Conservation (phyloP, 92 coral and sea anemone species). For the Palythoa grandis region DNA sequence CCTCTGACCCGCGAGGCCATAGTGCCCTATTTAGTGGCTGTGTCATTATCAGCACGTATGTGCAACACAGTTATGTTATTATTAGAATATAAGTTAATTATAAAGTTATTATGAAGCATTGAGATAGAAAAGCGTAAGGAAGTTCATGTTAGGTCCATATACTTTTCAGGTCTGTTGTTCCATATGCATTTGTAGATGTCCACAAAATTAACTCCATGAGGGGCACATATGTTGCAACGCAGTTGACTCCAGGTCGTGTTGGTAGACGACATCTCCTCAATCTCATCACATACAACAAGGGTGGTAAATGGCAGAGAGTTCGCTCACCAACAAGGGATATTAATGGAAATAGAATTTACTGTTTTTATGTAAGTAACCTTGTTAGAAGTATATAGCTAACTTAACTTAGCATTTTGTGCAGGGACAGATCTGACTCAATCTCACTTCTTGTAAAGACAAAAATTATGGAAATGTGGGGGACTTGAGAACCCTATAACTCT, state of each 20-base stretch:
- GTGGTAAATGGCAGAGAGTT: slow-evolving; percentile 84
- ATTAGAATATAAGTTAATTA: too few relatives aligned
- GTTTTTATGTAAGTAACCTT: slow-evolving; percentile 67
- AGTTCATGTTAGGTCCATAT: not conserved
- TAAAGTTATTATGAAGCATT: not conserved
- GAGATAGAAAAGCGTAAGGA: not conserved
- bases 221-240: slow-evolving; percentile 91
- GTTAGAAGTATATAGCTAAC: too few relatives aligned
- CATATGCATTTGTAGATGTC: slow-evolving; percentile 93
- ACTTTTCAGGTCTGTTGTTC: slow-evolving; percentile 65
- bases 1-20: too few relatives aligned
- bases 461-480: too few relatives aligned
- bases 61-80: too few relatives aligned
- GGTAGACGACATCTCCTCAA: slow-evolving; percentile 87
- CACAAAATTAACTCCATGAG: slow-evolving; percentile 68
- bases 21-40: too few relatives aligned
- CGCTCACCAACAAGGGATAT: slow-evolving; percentile 77
- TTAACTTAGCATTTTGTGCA: too few relatives aligned
- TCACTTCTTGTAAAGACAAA: too few relatives aligned
- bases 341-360: slow-evolving; percentile 64
- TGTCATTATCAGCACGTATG: too few relatives aligned
- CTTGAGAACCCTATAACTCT: too few relatives aligned
- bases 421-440: too few relatives aligned
- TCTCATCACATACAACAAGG: slow-evolving; percentile 87
- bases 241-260: slow-evolving; percentile 96